Evolutionary conservation across 2,797 vertebrate genomes (phyloP).

Genomic region (Falco rusticolus): DNA sequence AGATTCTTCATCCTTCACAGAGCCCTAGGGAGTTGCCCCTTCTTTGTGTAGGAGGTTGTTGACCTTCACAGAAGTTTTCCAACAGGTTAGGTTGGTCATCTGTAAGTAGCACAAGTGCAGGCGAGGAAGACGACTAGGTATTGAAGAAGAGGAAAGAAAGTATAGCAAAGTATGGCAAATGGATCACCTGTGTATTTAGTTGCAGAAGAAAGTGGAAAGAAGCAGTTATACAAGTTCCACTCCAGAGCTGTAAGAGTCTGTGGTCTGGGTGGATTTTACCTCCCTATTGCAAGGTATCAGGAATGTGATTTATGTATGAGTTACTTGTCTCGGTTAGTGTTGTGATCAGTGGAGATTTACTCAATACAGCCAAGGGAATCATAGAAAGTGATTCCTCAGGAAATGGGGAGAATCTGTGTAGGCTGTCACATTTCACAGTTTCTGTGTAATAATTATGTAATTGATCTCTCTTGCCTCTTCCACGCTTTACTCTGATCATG

Average conservation of each 20-base stretch:
- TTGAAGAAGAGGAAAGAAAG: not conserved
- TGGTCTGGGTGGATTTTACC: not conserved
- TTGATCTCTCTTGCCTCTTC: not conserved
- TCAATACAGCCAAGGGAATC: not conserved
- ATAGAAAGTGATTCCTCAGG: not conserved
- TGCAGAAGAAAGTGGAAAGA: not conserved
- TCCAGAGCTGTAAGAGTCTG: not conserved
- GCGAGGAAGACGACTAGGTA: not conserved
- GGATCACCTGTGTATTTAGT: not conserved
- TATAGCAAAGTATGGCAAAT: not conserved
- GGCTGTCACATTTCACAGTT: not conserved
- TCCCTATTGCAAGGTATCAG: not conserved
- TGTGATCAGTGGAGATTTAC: not conserved
- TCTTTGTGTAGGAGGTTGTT: not conserved
- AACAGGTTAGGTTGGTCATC: not conserved
- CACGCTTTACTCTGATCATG: not conserved
- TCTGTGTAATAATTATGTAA: not conserved
- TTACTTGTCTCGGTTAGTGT: not conserved
- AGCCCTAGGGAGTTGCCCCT: not conserved
- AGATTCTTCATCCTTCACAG: not conserved
- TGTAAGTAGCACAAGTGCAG: not conserved
- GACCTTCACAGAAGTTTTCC: not conserved
- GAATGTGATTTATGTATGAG: not conserved
- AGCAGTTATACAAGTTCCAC: not conserved
- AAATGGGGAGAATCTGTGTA: not conserved